phyloP scores from a whole-genome alignment of 2,113 vertebrate genomes.

The Mormoops blainvillei region DNA sequence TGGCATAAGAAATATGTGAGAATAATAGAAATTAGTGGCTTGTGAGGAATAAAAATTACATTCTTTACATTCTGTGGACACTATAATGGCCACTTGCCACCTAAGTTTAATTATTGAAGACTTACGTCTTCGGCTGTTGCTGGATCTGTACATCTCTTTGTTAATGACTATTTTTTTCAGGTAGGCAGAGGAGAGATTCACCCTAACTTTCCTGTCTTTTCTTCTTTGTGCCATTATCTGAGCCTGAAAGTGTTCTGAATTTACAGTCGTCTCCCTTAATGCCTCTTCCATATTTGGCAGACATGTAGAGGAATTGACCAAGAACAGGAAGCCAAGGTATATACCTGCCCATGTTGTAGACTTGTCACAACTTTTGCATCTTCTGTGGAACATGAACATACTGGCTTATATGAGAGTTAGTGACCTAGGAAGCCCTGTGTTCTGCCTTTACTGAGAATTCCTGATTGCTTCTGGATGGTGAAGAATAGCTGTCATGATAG shows the following conservation, averaged over 20 bases:
- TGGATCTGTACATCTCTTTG: background rate
- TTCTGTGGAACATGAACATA: background rate
- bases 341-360: background rate
- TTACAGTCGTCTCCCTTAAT: background rate
- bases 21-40: background rate
- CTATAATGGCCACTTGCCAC: background rate
- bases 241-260: background rate
- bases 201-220: background rate
- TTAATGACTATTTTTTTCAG: background rate
- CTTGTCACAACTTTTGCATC: background rate
- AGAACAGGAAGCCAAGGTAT: background rate
- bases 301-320: background rate
- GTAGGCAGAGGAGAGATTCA: background rate
- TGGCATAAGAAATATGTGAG: background rate
- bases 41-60: background rate
- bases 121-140: background rate
- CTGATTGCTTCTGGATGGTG: background rate
- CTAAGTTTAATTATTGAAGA: background rate
- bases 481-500: background rate
- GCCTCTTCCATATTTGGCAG: background rate
- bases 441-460: background rate
- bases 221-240: background rate
- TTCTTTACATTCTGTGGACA: background rate
- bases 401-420: background rate
- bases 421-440: background rate